A percentile compares a stretch with the other conserved stretches of the same genome.
These are phyloP conservation scores for Chionodraco myersi DNA, from an alignment of 2,113 vertebrate genomes.

Conservation along the genomic window DNA sequence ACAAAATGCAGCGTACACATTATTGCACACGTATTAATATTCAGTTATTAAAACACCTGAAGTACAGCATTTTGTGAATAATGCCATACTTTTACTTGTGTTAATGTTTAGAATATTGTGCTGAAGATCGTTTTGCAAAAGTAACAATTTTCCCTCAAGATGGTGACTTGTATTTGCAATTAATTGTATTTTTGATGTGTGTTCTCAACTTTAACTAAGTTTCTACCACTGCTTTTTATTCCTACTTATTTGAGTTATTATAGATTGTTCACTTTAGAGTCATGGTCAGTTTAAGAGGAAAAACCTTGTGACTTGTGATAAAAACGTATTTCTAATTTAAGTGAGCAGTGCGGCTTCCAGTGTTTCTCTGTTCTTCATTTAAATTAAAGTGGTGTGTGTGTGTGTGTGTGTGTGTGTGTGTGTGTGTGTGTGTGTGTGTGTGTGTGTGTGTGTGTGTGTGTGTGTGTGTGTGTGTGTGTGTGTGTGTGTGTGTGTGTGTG, in stretches of 20 bases:
- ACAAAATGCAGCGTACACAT: not conserved
- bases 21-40: not conserved
- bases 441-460: no score
- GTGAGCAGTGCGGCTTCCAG: constrained; percentile 48
- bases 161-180: not conserved
- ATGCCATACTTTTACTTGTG: not conserved
- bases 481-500: no score
- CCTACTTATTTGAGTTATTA: constrained; percentile 10
- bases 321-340: constrained; percentile 52
- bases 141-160: not conserved
- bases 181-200: not conserved
- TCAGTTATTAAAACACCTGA: not conserved
- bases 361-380: constrained; percentile 64
- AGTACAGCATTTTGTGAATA: not conserved
- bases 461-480: no score
- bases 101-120: not conserved
- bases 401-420: constrained; percentile 47
- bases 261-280: not conserved
- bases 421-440: no score
- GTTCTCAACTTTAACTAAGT: not conserved
- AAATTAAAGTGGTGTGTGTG: constrained; percentile 69
- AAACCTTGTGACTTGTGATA: constrained; percentile 16
- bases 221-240: not conserved
- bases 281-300: not conserved
- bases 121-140: not conserved